Percentiles rank a stretch among this genome's conserved stretches.
These are phyloP conservation scores for Neomicropteryx cornuta DNA, from an alignment of 1,140 invertebrate genomes.

Conservation along the genomic window DNA sequence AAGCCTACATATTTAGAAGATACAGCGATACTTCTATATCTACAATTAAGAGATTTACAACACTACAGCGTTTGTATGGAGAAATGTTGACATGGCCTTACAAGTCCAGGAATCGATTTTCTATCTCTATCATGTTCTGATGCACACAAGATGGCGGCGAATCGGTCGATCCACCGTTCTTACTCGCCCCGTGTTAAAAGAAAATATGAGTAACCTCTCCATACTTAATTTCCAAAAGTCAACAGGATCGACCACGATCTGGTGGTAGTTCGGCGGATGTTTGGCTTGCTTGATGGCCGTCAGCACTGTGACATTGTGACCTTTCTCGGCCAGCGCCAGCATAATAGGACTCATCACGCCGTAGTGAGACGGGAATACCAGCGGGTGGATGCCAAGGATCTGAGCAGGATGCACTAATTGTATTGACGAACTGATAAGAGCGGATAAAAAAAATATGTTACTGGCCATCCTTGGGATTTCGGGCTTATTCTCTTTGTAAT, in stretches of 20 bases:
- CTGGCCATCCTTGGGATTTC: not conserved
- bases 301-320: constrained; percentile 49
- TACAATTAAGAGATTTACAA: not conserved
- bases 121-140: too few relatives aligned
- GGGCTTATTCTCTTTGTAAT: not conserved
- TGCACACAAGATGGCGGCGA: too few relatives aligned
- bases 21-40: too few relatives aligned
- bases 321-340: constrained; percentile 39
- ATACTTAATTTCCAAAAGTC: constrained; percentile 37
- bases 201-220: constrained; percentile 15
- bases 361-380: constrained; percentile 36
- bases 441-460: constrained; percentile 10
- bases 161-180: too few relatives aligned
- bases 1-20: too few relatives aligned
- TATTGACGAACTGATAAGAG: too few relatives aligned
- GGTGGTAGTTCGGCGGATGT: constrained; percentile 34
- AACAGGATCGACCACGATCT: constrained; percentile 36
- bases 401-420: constrained; percentile 20
- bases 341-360: constrained; percentile 42
- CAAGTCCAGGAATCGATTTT: too few relatives aligned
- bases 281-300: constrained; percentile 34
- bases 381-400: constrained; percentile 27
- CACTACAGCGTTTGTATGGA: not conserved
- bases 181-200: not conserved
- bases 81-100: not conserved